Percentiles rank a stretch among this genome's conserved stretches.
Evolutionary conservation across 2,888 invertebrate species (phyloP).

Genomic region (Tenthredo livida): DNA sequence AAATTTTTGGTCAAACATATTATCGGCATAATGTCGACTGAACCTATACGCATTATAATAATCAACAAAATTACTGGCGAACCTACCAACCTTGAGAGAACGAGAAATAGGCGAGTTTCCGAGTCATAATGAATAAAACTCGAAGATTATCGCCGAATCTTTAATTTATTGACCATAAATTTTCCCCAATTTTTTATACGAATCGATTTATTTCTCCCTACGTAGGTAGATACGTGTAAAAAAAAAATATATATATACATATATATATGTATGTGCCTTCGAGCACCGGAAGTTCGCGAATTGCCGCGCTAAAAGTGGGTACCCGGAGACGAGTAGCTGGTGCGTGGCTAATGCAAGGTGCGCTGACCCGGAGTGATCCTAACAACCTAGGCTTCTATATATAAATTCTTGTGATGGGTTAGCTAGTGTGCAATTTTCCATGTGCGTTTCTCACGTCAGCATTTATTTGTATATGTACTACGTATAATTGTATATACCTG

Average conservation of each 20-base stretch:
- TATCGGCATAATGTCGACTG: not conserved
- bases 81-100: not conserved
- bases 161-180: not conserved
- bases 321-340: constrained; percentile 40
- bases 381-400: constrained; percentile 47
- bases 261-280: not conserved
- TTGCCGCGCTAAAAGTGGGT: constrained; percentile 46
- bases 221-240: not conserved
- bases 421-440: constrained; percentile 13
- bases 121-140: not conserved
- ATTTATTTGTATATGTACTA: not conserved
- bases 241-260: not conserved
- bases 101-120: not conserved
- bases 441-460: constrained; percentile 21
- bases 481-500: not conserved
- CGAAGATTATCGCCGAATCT: not conserved
- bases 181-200: not conserved
- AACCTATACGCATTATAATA: not conserved
- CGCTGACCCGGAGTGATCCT: constrained; percentile 51
- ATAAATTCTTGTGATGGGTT: constrained; percentile 27
- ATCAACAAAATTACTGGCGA: not conserved
- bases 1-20: not conserved
- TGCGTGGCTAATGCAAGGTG: constrained; percentile 52
- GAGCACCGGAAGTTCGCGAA: constrained; percentile 44
- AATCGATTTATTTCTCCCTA: not conserved